Percentiles rank a stretch among this genome's conserved stretches.
Conservation (phyloP, 2,888 invertebrate species). For the Crocallis elinguaria region DNA sequence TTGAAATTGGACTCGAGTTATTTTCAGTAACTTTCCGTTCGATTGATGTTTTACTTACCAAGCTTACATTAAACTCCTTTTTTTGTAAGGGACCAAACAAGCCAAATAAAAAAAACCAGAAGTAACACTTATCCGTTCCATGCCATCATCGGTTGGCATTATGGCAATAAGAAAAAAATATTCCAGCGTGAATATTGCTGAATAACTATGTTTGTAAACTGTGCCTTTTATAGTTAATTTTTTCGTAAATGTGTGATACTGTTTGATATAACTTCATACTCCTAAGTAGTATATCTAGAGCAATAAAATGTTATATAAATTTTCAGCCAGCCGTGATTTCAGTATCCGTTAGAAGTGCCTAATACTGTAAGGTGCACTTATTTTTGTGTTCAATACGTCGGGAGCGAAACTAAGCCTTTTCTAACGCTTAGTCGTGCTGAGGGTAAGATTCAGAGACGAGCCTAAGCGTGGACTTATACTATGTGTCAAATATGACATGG, state of each 20-base stretch:
- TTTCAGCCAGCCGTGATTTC: constrained; percentile 1
- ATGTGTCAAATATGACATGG: no score
- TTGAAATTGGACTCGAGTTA: constrained; percentile 14
- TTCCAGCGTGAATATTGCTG: neutral
- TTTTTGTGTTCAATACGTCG: neutral
- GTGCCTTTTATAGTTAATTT: constrained; percentile 13
- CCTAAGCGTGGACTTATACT: no score
- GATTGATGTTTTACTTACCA: constrained; percentile 17
- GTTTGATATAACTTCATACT: constrained; percentile 5
- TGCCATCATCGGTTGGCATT: constrained; percentile 7
- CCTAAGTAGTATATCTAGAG: neutral
- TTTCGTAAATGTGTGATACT: constrained; percentile 3
- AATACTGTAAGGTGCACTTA: constrained; percentile 49
- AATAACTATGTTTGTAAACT: constrained; percentile 5
- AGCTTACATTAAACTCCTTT: constrained; percentile 42
- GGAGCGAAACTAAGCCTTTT: neutral
- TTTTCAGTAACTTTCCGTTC: constrained; percentile 43
- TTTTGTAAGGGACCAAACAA: constrained; percentile 59
- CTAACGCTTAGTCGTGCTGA: no score
- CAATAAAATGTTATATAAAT: neutral
- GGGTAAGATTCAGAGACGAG: no score
- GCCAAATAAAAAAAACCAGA: neutral
- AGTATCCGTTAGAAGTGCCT: constrained; percentile 62
- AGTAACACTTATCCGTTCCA: neutral
- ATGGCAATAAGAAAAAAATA: neutral